phyloP scores from a whole-genome alignment of 2,888 invertebrate genomes.

The Formica aserva region DNA sequence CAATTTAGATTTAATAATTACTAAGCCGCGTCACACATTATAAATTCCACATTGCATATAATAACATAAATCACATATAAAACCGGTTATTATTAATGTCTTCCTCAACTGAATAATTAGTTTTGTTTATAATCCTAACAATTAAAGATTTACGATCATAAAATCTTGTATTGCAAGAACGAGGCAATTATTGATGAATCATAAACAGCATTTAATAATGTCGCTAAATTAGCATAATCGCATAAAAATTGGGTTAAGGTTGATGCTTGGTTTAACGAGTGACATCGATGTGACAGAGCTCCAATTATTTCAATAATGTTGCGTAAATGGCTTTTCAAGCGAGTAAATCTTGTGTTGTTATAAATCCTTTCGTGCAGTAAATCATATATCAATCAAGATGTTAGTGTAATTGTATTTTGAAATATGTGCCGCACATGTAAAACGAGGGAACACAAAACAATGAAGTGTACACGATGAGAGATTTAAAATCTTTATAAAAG shows the following conservation, averaged over 20 bases:
- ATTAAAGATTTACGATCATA: not conserved
- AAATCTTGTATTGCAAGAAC: not conserved
- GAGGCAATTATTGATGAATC: not conserved
- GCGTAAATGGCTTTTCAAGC: not conserved
- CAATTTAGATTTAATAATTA: not conserved
- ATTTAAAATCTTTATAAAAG: not conserved
- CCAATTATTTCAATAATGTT: slow-evolving; percentile 25
- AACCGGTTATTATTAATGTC: not conserved
- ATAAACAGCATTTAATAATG: not conserved
- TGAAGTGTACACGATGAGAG: not conserved
- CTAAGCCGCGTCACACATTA: not conserved
- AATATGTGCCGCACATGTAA: not conserved
- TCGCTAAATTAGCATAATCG: slow-evolving; percentile 8
- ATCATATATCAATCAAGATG: slow-evolving; percentile 19
- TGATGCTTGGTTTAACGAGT: not conserved
- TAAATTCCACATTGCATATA: not conserved
- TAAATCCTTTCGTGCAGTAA: not conserved
- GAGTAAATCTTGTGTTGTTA: not conserved
- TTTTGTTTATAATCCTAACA: not conserved
- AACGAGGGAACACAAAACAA: not conserved
- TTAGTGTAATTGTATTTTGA: not conserved
- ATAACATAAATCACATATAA: not conserved
- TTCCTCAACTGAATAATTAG: not conserved
- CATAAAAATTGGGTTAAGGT: slow-evolving; percentile 47
- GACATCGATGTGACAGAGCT: not conserved